Conservation (phyloP, 2,888 invertebrate genomes). For the Rutpela maculata region DNA sequence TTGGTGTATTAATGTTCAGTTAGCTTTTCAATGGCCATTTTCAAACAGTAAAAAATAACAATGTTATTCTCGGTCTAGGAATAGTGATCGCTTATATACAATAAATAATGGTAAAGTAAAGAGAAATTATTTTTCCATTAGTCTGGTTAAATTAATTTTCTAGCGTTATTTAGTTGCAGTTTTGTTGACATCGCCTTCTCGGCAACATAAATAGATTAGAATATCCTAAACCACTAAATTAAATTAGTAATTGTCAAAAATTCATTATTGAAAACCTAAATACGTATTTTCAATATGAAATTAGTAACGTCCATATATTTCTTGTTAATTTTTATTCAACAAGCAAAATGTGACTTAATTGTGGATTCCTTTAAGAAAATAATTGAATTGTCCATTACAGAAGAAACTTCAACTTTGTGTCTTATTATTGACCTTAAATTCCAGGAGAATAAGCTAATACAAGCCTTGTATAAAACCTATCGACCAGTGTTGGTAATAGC, state of each 20-base stretch:
- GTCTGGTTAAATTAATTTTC: too few relatives aligned
- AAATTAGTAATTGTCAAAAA: not conserved
- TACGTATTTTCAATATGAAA: not conserved
- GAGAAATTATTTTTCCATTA: too few relatives aligned
- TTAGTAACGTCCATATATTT: not conserved
- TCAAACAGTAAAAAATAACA: too few relatives aligned
- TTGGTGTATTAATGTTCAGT: too few relatives aligned
- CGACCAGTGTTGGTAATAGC: not conserved
- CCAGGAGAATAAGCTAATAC: not conserved
- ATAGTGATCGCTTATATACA: too few relatives aligned
- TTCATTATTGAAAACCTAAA: not conserved
- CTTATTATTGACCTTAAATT: not conserved
- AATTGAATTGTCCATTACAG: not conserved
- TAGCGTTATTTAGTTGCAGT: too few relatives aligned
- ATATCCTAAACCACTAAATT: not conserved
- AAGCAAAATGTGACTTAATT: not conserved
- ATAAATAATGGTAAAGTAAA: too few relatives aligned
- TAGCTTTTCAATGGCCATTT: too few relatives aligned
- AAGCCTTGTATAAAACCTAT: not conserved
- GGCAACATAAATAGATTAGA: too few relatives aligned
- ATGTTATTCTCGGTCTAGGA: too few relatives aligned
- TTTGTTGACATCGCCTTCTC: too few relatives aligned
- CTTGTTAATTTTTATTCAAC: not conserved
- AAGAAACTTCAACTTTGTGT: not conserved
- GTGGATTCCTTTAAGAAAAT: not conserved